Percentiles rank a stretch among this genome's conserved stretches.
Evolutionary conservation across 1,140 invertebrate species (phyloP).

Genomic region (Anoplolepis gracilipes): DNA sequence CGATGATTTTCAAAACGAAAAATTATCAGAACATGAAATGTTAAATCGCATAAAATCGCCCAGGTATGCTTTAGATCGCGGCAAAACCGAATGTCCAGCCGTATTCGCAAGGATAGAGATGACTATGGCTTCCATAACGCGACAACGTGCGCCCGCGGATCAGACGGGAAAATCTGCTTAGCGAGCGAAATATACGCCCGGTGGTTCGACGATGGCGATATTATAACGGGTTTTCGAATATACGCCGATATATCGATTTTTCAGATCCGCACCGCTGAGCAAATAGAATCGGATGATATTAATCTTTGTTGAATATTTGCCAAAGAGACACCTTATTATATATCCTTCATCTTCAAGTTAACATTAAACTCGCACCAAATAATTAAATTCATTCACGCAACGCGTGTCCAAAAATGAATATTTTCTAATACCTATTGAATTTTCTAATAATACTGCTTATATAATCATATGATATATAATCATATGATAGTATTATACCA

Average conservation of each 20-base stretch:
- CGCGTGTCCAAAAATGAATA: background rate
- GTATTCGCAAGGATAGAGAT: background rate
- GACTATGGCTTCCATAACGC: slow-evolving; percentile 18
- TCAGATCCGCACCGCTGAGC: slow-evolving; percentile 38
- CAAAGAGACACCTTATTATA: background rate
- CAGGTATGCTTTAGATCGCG: background rate
- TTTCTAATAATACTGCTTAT: background rate
- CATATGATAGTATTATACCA: background rate
- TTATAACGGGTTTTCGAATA: slow-evolving; percentile 53
- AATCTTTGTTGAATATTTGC: slow-evolving; percentile 36
- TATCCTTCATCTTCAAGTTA: slow-evolving; percentile 6
- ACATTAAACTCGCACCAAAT: background rate
- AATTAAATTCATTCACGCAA: background rate
- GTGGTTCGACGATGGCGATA: slow-evolving; percentile 37
- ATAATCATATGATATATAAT: background rate
- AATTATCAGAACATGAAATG: background rate
- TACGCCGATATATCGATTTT: slow-evolving; percentile 55
- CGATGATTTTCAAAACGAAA: background rate
- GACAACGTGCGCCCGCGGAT: slow-evolving; percentile 59
- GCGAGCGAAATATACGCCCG: slow-evolving; percentile 56
- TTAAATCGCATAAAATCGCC: background rate
- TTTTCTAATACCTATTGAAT: background rate
- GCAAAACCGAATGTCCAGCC: background rate
- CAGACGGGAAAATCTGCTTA: slow-evolving; percentile 75
- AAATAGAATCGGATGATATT: slow-evolving; percentile 15